These are phyloP conservation scores for Pangasianodon gigas DNA, from an alignment of 2,113 vertebrate species.

Conservation along the genomic window DNA sequence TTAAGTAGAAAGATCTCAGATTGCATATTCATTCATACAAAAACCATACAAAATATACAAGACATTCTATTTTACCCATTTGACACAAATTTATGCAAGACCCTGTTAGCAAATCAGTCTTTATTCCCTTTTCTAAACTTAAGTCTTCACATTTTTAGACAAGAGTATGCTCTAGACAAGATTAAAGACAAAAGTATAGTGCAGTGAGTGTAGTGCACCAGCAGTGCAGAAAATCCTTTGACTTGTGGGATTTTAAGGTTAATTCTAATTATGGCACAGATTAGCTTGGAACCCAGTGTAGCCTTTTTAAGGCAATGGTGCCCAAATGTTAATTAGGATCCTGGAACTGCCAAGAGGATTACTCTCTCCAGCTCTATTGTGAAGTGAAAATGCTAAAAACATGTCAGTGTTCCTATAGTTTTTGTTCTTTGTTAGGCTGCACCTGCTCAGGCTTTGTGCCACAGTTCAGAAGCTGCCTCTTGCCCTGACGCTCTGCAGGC, in stretches of 20 bases:
- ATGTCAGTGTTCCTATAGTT: slow-evolving; percentile 44
- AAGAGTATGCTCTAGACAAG: not conserved
- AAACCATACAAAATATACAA: not conserved
- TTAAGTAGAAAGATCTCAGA: no score
- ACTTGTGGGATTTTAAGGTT: slow-evolving; percentile 54
- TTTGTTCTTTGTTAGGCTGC: slow-evolving; percentile 50
- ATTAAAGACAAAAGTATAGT: not conserved
- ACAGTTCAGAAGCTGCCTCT: slow-evolving; percentile 19
- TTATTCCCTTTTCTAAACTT: not conserved
- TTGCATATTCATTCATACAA: not conserved
- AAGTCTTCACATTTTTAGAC: not conserved
- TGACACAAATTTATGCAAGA: not conserved
- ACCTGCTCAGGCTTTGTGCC: slow-evolving; percentile 58
- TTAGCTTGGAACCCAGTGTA: slow-evolving; percentile 48
- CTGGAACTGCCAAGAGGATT: slow-evolving; percentile 48
- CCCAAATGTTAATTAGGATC: slow-evolving; percentile 57
- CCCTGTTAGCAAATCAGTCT: not conserved
- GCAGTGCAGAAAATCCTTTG: slow-evolving; percentile 47
- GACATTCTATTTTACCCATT: not conserved
- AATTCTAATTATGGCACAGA: slow-evolving; percentile 42
- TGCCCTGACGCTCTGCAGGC: not conserved
- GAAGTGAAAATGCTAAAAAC: slow-evolving; percentile 15
- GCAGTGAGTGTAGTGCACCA: not conserved
- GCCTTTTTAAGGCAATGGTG: slow-evolving; percentile 38
- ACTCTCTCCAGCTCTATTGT: slow-evolving; percentile 37